Evolutionary conservation across 1,140 invertebrate genomes (phyloP).

Genomic region (Amyelois transitella): DNA sequence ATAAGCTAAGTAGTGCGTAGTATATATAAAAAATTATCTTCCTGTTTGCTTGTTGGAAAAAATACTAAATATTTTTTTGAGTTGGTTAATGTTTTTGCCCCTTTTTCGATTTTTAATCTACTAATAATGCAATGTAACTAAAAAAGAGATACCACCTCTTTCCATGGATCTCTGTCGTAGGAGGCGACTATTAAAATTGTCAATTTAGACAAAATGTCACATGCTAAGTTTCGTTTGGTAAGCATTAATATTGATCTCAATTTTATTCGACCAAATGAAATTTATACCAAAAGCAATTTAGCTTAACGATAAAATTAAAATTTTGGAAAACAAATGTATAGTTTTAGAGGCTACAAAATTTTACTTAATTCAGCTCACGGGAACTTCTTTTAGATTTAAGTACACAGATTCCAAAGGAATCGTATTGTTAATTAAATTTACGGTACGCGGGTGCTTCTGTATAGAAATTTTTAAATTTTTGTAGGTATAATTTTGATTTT

Average conservation of each 20-base stretch:
- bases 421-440: background rate
- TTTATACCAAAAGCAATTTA: background rate
- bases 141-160: no score
- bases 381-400: no score
- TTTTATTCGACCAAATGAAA: background rate
- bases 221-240: background rate
- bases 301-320: background rate
- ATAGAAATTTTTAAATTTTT: background rate
- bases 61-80: no score
- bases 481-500: background rate
- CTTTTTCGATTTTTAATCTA: no score
- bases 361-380: no score
- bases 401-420: background rate
- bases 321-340: background rate
- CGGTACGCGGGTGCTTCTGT: background rate
- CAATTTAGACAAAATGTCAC: no score
- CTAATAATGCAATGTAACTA: no score
- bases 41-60: no score
- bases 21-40: background rate
- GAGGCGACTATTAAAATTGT: no score
- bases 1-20: no score
- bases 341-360: background rate
- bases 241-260: background rate
- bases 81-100: no score
- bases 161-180: no score